Evolutionary conservation across 2,113 vertebrate species (phyloP), one percentile per base, ranked within the genome.

Genomic region (Sinosuthora webbiana): DNA sequence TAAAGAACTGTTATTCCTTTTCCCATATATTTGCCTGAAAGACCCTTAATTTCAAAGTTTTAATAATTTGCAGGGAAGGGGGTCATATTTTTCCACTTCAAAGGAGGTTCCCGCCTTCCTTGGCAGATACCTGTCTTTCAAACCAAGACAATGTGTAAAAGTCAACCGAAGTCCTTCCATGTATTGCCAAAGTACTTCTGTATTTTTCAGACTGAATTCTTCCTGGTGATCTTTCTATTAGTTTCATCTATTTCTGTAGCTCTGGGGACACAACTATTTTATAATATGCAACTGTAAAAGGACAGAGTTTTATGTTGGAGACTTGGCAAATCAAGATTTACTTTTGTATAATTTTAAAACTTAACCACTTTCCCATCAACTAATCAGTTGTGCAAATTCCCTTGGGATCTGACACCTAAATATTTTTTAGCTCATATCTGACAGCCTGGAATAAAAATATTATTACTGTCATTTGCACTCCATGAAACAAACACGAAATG

Each of bases 31-130:
- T 64, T 39, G 49, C n/a, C 22, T 39, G 41, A 47, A 17, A 56
- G 12, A 28, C 9, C 25, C 41, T 84, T 19, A 23, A n/a, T 56
- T 56, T 64, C 28, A 56, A n/a, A 39, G 13, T 39, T 28, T 5
- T 7, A 39, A 45, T 64, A 47, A 47, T 41, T 39, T 1, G 0
- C 1, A n/a, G 10, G 28, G 9, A 74, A 64, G 18, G 9, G 11
- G 9, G 6, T 55, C 1, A 8, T 45, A 27, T 22, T 45, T 45
- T 45, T 27, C 15, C 33, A 27, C 27, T 73, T 41, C 33, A 27
- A 39, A 50, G 14, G 22, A 27, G 14, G 27, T 9, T 64, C 23
- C n/a, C 0, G 1, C 33, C 13, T 63, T 55, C 9, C 18, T 39
- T 47, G 59, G 12, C 28, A 39, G 28, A 47, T 3, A 28, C 3